Percentiles rank a stretch among this genome's conserved stretches.
phyloP scores from a whole-genome alignment of 2,113 vertebrate genomes.

The Microcebus tavaratra region DNA sequence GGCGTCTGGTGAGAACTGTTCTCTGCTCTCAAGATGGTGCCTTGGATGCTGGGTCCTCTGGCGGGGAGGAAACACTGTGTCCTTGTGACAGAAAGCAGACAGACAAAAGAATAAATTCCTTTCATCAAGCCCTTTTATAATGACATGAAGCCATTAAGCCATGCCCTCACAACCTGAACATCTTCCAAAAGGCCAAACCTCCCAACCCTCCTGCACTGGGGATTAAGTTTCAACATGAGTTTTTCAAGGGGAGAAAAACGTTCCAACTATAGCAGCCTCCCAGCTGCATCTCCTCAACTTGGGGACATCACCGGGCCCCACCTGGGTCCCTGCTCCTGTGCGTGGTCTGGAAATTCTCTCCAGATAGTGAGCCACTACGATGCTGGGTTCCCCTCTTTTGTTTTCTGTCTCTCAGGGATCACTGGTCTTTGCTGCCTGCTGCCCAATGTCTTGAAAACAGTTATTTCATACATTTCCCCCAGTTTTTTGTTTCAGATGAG shows the following conservation, averaged over 20 bases:
- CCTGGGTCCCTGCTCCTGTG: accelerated
- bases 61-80: background rate
- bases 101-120: background rate
- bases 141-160: background rate
- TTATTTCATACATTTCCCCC: background rate
- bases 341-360: background rate
- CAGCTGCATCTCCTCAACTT: background rate
- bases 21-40: background rate
- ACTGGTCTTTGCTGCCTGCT: background rate
- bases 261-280: background rate
- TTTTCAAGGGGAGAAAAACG: background rate
- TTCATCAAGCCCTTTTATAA: background rate
- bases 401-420: background rate
- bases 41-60: too few species aligned
- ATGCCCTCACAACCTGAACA: background rate
- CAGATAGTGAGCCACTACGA: background rate
- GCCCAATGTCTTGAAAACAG: background rate
- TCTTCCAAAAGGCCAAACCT: background rate
- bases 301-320: background rate
- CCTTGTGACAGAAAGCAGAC: background rate
- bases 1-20: background rate
- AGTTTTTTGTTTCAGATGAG: background rate
- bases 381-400: background rate
- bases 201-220: background rate
- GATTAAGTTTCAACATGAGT: background rate